Evolutionary conservation across 2,113 vertebrate species (phyloP).

Genomic region (Danionella cerebrum): DNA sequence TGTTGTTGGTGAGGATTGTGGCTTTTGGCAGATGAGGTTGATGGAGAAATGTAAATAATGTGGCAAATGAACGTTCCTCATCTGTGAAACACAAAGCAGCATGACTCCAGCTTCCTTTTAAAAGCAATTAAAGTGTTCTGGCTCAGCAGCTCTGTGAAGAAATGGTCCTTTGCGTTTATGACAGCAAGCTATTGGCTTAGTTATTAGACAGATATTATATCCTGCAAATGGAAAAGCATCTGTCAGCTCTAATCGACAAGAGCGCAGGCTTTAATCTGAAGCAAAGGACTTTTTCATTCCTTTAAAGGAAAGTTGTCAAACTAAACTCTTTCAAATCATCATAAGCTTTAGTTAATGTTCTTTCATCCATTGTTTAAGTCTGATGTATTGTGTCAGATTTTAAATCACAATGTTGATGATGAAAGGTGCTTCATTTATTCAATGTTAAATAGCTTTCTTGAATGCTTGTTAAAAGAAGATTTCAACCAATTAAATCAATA

Average conservation of each 20-base stretch:
- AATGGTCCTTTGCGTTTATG: slow-evolving; percentile 28
- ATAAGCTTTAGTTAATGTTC: not conserved
- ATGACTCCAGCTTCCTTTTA: slow-evolving; percentile 11
- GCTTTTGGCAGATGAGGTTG: slow-evolving; percentile 23
- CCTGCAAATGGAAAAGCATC: slow-evolving; percentile 24
- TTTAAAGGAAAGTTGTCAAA: not conserved
- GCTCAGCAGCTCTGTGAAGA: slow-evolving; percentile 22
- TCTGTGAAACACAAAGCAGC: slow-evolving; percentile 20
- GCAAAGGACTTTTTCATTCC: not conserved
- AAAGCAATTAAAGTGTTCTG: slow-evolving; percentile 39
- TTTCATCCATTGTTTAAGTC: not conserved
- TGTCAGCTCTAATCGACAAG: slow-evolving; percentile 29
- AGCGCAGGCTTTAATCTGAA: not conserved
- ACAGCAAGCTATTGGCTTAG: slow-evolving; percentile 6
- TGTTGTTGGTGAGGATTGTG: not conserved
- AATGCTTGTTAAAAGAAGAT: not conserved
- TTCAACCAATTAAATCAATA: not conserved
- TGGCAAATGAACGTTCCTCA: slow-evolving; percentile 25
- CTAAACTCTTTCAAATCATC: not conserved
- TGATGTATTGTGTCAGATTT: not conserved
- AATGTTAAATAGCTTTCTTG: not conserved
- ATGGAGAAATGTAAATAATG: slow-evolving; percentile 37
- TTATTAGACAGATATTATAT: slow-evolving; percentile 23
- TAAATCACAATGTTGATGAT: not conserved
- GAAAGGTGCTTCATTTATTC: not conserved